Base-by-base conservation (phyloP, 2,888 invertebrate species). In the Colletes collaris region DNA sequence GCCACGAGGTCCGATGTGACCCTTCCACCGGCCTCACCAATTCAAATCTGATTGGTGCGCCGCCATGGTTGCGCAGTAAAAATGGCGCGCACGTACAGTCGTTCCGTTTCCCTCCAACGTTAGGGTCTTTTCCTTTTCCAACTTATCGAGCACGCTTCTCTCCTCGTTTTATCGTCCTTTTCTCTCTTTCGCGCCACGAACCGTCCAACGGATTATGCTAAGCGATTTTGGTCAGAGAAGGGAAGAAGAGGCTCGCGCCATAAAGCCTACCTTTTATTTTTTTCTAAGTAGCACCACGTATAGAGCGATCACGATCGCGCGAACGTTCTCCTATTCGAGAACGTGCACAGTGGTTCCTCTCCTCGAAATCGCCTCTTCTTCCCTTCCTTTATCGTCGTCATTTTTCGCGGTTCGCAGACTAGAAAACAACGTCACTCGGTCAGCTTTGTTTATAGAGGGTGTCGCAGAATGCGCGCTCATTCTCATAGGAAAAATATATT, bases 41-140 rank as follows among this genome's bases (percentile, higher is more conserved):
- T 92, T 92, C 89, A 88, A 92, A 92, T 91, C 82, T 81, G 72
- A 92, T 92, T 92, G 92, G 92, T 78, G 92, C 92, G 92, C 91
- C 71, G 44, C 5, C 16, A 46, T 13, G 65, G 86, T 55, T 92
- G 92, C 92, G 92, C 92, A 55, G 84, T 75, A 88, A 89, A 92
- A 92, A 89, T 90, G 90, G 91, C 92, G 92, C 90, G 90, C 88
- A 76, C 72, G 77, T 65, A 53, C 53, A 19, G 56, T 74, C 49
- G n/a, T 19, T 74, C 5, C 3, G 35, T 83, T 76, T 55, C 66
- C 8, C 13, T 86, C 11, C 6, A 11, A 0, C 66, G 4, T n/a
- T 37, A 3, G 2, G 11, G 0, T 0, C 4, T 58, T 49, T 40
- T 5, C 53, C 56, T 72, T 40, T 19, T 79, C 5, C 44, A 13